A percentile compares a stretch with the other conserved stretches of the same genome.
These are phyloP conservation scores for Phoebastria nigripes DNA, from an alignment of 2,797 vertebrate genomes.

Conservation along the genomic window DNA sequence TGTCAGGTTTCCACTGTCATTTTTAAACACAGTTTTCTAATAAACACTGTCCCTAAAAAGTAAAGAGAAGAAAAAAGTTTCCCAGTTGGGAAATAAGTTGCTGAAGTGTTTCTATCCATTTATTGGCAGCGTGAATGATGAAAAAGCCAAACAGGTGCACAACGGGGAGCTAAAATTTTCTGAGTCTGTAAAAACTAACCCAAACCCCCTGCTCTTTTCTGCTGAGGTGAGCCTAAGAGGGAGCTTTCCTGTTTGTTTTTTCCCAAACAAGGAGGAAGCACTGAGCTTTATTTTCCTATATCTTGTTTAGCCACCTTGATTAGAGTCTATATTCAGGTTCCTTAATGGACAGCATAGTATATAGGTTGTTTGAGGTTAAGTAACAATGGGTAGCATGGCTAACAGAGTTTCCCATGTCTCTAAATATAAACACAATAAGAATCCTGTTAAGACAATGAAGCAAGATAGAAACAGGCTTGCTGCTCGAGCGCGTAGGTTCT, in stretches of 20 bases:
- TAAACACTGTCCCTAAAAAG: neutral
- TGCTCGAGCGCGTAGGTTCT: neutral
- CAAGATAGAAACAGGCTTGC: conserved; percentile 42
- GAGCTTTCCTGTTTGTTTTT: conserved; percentile 43
- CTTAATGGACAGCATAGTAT: conserved; percentile 1
- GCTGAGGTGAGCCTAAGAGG: neutral
- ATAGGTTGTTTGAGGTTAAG: conserved; percentile 60
- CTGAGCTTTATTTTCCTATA: conserved; percentile 46
- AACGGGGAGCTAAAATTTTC: neutral
- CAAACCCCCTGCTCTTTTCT: neutral
- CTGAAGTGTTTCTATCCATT: neutral
- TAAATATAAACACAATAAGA: conserved; percentile 66
- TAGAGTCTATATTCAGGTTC: conserved; percentile 14
- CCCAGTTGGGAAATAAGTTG: neutral
- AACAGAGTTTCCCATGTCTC: conserved; percentile 56
- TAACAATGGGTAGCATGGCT: conserved; percentile 35
- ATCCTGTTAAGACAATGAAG: conserved; percentile 54
- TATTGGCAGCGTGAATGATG: neutral
- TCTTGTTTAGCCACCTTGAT: conserved; percentile 46
- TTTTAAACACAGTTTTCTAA: neutral
- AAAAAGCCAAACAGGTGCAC: conserved; percentile 40
- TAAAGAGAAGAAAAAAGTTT: neutral
- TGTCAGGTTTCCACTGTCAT: neutral
- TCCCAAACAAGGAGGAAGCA: conserved; percentile 44
- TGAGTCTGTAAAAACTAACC: neutral